Base-by-base conservation (phyloP, 2,888 invertebrate genomes). In the Periphyllus acericola region DNA sequence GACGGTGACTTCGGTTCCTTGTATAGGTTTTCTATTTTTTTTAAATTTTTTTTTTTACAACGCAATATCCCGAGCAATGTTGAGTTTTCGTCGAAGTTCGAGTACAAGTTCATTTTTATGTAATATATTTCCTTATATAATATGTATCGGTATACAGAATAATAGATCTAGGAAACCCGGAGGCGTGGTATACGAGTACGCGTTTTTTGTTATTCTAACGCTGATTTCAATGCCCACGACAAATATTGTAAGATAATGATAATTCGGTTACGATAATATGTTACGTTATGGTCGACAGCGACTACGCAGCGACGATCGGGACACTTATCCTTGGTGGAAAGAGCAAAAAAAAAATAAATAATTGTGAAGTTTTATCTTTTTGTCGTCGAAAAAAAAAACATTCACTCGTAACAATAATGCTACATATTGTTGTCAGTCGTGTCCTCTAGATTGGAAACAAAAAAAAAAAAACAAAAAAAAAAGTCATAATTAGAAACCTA, bases 381-480 rank as follows among this genome's bases (percentile, higher is more conserved):
- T 21, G 36, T 66, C 34, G 21, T 68, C 36, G 46, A 3, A 0
- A 29, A 60, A 36, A n/a, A 46, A 36, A 19, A 36, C 17, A 81
- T 29, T 68, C 81, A 81, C 81, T 68, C 66, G 8, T 21, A 68
- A 81, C 68, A 81, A 81, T 81, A 81, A 36, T 40, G n/a, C 19
- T 17, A 29, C 60, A 78, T 34, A n/a, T 1, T 68, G 81, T 81
- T 40, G 81, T 81, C 29, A 21, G 19, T 29, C n/a, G 36, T 60
- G 81, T 81, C 81, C 79, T 81, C 40, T 40, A 81, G 40, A 68
- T 40, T 29, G 46, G 40, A 81, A 81, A n/a, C 40, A 66, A 66
- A 32, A 71, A 29, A 29, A 71, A 29, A 71, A 32, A 29, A 34
- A 36, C 19, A 72, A 72, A 34, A 19, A 32, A 34, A 72, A 19